phyloP scores from a whole-genome alignment of 2,888 invertebrate species.

The Nezara viridula region DNA sequence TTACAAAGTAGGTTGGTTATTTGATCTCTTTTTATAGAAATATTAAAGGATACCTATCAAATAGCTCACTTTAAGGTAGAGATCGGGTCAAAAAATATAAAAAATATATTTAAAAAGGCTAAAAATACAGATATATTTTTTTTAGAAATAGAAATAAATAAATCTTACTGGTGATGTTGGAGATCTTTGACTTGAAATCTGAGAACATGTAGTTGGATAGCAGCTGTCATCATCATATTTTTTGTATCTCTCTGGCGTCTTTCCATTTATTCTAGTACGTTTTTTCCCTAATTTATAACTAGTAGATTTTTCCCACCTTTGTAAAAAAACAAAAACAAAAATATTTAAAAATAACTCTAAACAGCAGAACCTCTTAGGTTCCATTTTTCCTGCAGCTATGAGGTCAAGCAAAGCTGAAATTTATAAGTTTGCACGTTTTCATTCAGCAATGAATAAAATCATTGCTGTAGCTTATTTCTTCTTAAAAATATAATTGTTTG shows the following conservation, averaged over 20 bases:
- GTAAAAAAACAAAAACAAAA: constrained; percentile 61
- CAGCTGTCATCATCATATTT: constrained; percentile 62
- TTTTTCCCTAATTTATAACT: constrained; percentile 71
- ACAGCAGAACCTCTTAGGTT: no score
- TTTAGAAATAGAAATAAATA: not conserved
- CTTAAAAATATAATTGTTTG: no score
- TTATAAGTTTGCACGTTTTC: no score
- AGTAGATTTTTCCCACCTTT: constrained; percentile 72
- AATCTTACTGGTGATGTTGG: constrained; percentile 55
- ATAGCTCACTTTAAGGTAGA: no score
- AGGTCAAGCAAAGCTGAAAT: no score
- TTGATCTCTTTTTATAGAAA: no score
- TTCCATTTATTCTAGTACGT: constrained; percentile 67
- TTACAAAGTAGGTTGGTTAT: no score
- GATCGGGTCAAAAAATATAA: not conserved
- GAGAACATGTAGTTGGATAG: constrained; percentile 58
- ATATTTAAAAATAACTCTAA: not conserved
- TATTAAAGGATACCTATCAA: no score
- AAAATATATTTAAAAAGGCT: not conserved
- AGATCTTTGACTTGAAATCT: constrained; percentile 52
- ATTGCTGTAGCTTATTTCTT: no score
- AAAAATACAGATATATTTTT: not conserved
- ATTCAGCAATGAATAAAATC: no score
- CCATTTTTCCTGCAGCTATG: no score
- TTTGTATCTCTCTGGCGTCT: constrained; percentile 61